Percentiles rank a stretch among this genome's conserved stretches.
These are phyloP conservation scores for Mactromeris polynyma DNA, from an alignment of 2,888 invertebrate genomes.

Conservation along the genomic window DNA sequence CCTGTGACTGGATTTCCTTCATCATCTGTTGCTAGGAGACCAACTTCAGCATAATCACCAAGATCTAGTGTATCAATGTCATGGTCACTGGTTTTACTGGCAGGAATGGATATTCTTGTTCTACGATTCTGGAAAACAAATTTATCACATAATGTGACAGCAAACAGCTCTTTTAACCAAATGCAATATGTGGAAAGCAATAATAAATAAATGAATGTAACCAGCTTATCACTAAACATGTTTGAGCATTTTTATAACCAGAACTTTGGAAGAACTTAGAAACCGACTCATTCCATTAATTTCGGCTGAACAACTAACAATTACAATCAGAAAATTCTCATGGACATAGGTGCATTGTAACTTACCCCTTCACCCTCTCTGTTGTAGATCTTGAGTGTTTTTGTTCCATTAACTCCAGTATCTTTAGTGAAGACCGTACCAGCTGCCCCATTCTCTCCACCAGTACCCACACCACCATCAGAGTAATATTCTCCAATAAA, in stretches of 20 bases:
- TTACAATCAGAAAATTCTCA: not conserved
- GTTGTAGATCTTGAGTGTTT: conserved; percentile 75
- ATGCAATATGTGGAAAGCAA: too few species aligned
- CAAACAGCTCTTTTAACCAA: too few species aligned
- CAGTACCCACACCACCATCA: conserved; percentile 71
- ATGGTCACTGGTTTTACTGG: conserved; percentile 67
- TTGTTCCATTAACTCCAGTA: conserved; percentile 56
- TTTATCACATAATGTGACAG: not conserved
- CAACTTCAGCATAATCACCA: conserved; percentile 78
- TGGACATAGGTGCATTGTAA: not conserved
- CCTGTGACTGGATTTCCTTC: conserved; percentile 69
- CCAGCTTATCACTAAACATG: too few species aligned
- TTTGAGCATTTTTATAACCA: too few species aligned
- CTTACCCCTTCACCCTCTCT: conserved; percentile 74
- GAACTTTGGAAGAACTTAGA: too few species aligned
- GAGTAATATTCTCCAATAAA: conserved; percentile 74
- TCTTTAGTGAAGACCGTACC: conserved; percentile 78
- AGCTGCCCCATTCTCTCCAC: conserved; percentile 78
- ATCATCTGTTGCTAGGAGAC: conserved; percentile 75
- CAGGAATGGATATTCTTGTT: conserved; percentile 77
- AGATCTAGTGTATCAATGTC: conserved; percentile 76
- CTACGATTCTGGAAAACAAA: conserved; percentile 67
- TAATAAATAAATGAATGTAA: too few species aligned
- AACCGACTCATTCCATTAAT: too few species aligned
- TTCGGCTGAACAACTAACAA: too few species aligned